A percentile compares a stretch with the other conserved stretches of the same genome.
These are phyloP conservation scores for Meloidogyne hapla DNA, from an alignment of 1,140 invertebrate species.

Conservation along the genomic window DNA sequence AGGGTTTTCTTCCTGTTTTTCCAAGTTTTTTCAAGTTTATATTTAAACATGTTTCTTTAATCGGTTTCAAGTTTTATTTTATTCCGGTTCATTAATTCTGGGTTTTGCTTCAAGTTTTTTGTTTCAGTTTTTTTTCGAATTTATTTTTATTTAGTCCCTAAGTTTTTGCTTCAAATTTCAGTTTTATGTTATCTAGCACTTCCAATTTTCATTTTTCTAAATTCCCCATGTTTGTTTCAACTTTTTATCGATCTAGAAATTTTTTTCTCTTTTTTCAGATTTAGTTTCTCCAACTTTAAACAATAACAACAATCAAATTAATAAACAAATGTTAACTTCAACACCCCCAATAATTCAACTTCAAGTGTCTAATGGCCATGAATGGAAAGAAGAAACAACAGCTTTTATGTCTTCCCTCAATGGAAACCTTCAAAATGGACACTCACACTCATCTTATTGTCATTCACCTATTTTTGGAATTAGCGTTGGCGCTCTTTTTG, in stretches of 20 bases:
- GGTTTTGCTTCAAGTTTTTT: too few species aligned
- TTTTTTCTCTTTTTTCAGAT: not conserved
- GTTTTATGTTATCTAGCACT: too few species aligned
- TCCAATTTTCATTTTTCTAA: too few species aligned
- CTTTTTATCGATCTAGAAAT: not conserved
- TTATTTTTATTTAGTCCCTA: too few species aligned
- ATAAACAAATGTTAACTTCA: not conserved
- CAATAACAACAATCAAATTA: not conserved
- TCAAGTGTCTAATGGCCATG: not conserved
- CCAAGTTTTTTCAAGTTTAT: not conserved
- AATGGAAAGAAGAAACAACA: not conserved
- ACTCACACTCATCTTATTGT: not conserved
- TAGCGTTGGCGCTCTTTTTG: conserved; percentile 1
- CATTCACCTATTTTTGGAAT: conserved; percentile 1
- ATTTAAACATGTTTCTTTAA: too few species aligned
- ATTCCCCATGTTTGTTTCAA: not conserved
- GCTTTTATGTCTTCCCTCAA: not conserved
- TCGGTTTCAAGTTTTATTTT: too few species aligned
- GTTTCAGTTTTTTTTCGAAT: too few species aligned
- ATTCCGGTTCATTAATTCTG: too few species aligned
- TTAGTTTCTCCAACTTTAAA: not conserved
- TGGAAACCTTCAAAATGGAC: not conserved
- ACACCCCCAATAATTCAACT: not conserved
- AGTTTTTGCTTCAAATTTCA: not conserved
- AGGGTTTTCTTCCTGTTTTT: too few species aligned